Evolutionary conservation across 2,888 invertebrate genomes (phyloP).

Genomic region (Leptopilina syphax): DNA sequence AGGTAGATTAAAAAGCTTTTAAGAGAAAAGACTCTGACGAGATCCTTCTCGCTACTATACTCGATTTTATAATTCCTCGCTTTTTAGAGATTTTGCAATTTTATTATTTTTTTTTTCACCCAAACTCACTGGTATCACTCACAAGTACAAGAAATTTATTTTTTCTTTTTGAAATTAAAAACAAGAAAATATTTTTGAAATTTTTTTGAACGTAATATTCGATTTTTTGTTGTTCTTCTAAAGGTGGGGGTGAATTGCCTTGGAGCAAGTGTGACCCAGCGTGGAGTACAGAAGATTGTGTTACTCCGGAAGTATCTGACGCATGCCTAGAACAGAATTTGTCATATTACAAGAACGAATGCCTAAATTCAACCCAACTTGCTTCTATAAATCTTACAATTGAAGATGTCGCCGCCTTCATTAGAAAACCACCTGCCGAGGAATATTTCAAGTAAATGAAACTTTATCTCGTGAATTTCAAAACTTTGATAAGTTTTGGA

Average conservation of each 20-base stretch:
- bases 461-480: too few relatives aligned
- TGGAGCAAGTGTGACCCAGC: slow-evolving; percentile 85
- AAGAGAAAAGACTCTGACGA: slow-evolving; percentile 8
- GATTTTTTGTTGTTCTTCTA: too few relatives aligned
- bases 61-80: slow-evolving; percentile 1
- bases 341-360: slow-evolving; percentile 82
- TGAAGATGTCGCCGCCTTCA: slow-evolving; percentile 78
- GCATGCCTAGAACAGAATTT: slow-evolving; percentile 81
- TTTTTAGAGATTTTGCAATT: neutral
- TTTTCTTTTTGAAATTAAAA: neutral
- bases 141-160: neutral
- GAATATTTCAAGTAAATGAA: slow-evolving; percentile 84
- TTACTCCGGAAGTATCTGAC: slow-evolving; percentile 83
- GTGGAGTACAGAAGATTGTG: slow-evolving; percentile 86
- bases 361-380: slow-evolving; percentile 81
- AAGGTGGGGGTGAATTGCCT: slow-evolving; percentile 78
- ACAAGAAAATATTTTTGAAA: too few relatives aligned
- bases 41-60: slow-evolving; percentile 16
- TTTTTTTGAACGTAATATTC: too few relatives aligned
- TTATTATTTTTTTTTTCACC: neutral
- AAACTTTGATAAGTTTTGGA: too few relatives aligned
- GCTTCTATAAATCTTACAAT: slow-evolving; percentile 73
- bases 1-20: slow-evolving; percentile 39
- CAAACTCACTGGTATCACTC: neutral
- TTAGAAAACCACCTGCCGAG: slow-evolving; percentile 84